Percentiles rank a stretch among this genome's conserved stretches.
These are phyloP conservation scores for Drosophila anceps DNA, from an alignment of 2,888 invertebrate species.

Conservation along the genomic window DNA sequence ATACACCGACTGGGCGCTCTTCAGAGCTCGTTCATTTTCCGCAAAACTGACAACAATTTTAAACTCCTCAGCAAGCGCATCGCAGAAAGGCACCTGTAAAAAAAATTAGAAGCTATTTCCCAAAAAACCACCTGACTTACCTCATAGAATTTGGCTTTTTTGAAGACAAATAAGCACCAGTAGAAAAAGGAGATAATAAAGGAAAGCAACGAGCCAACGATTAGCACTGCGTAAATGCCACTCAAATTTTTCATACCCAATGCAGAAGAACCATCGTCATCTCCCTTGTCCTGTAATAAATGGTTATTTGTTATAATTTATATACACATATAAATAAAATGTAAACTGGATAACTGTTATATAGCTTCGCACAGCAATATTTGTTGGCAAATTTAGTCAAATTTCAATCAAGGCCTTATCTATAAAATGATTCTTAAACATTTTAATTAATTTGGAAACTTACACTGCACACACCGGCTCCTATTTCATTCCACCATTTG, in stretches of 20 bases:
- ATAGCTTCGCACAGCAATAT: too few species aligned
- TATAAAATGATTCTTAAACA: not conserved
- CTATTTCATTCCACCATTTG: slow-evolving; percentile 95
- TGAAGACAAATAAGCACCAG: slow-evolving; percentile 79
- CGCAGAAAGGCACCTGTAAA: slow-evolving; percentile 88
- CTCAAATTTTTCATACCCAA: slow-evolving; percentile 88
- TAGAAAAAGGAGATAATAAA: slow-evolving; percentile 77
- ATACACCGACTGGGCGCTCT: slow-evolving; percentile 85
- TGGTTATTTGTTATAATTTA: not conserved
- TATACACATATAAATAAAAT: too few species aligned
- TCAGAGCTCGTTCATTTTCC: slow-evolving; percentile 89
- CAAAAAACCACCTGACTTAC: slow-evolving; percentile 52
- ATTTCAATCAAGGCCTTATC: too few species aligned
- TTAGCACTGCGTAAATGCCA: slow-evolving; percentile 88
- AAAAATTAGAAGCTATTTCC: not conserved
- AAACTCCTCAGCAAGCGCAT: slow-evolving; percentile 89
- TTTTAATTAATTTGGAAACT: slow-evolving; percentile 36
- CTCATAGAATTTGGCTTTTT: slow-evolving; percentile 81
- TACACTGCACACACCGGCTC: slow-evolving; percentile 91
- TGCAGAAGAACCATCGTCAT: slow-evolving; percentile 75
- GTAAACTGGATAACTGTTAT: too few species aligned
- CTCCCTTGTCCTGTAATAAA: slow-evolving; percentile 62
- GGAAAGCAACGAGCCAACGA: slow-evolving; percentile 85
- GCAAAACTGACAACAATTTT: slow-evolving; percentile 90
- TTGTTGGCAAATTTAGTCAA: too few species aligned